Evolutionary conservation across 2,797 vertebrate species (phyloP), one percentile per base, ranked within the genome.

Genomic region (Pagetopsis macropterus): DNA sequence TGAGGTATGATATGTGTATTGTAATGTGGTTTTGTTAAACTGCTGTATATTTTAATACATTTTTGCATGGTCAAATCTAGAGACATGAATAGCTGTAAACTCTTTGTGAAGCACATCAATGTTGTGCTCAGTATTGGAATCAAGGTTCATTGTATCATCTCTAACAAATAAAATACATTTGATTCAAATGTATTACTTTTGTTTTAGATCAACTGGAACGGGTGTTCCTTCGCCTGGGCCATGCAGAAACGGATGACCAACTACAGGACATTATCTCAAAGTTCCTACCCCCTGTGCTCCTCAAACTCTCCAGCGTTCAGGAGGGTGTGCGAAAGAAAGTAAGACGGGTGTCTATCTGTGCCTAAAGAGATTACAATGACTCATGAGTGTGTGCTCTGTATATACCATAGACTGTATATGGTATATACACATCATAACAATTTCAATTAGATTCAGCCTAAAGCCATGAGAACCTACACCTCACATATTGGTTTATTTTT

Each of bases 271-370:
- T 99, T 86, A 99, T 99, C 91, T 99, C 97, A 59, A 99, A 99
- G 91, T 99, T 99, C 75, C 92, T 99, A 3, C 98, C 98, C 44
- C 98, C 98, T 43, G 98, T 99, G 84, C 95, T 99, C 50, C 97
- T 99, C 76, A 99, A 99, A 84, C 94, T 99, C 56, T 99, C 98
- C 84, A 99, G 98, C 64, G 96, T 96, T 27, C 98, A 99, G 86
- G 98, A 99, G 79, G 98, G 98, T 23, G 98, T 99, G 72, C 95
- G 98, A 58, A 99, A 99, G 91, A 99, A 99, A 95, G 98, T 99
- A 94, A 94, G 91, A 23, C 57, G 12, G 33, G 23, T 65, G 69
- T 56, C 0, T 70, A 13, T 84, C 17, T 72, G n/a, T 68, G 8
- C 21, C 15, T 11, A 8, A 54, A 60, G 41, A 81, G 19, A 74